A percentile compares a stretch with the other conserved stretches of the same genome.
Conservation (phyloP, 1,140 invertebrate genomes). For the Dryas iulia region DNA sequence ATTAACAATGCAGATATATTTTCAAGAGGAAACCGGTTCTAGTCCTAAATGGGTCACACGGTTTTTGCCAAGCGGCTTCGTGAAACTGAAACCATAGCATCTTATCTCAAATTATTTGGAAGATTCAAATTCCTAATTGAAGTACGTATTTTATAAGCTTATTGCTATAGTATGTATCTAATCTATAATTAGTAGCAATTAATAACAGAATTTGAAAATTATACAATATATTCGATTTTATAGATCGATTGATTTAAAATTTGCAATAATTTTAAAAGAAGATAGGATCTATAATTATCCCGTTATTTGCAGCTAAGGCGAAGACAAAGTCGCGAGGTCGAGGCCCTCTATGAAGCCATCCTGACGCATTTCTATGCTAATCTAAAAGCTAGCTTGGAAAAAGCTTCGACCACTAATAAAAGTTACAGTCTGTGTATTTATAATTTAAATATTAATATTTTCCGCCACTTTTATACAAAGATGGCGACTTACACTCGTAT, state of each 20-base stretch:
- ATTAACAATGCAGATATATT: constrained; percentile 70
- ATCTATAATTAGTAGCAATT: background rate
- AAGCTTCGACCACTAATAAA: constrained; percentile 70
- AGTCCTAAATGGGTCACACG: constrained; percentile 78
- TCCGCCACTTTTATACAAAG: constrained; percentile 41
- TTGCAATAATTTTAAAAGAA: background rate
- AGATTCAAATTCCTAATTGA: background rate
- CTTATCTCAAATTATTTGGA: background rate
- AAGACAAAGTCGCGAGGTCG: constrained; percentile 72
- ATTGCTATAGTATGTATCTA: too few relatives aligned
- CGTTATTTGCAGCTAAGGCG: constrained; percentile 67
- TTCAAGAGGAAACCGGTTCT: constrained; percentile 76
- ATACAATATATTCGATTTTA: background rate
- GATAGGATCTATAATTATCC: constrained; percentile 33
- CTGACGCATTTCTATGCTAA: constrained; percentile 75
- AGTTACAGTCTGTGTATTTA: constrained; percentile 63
- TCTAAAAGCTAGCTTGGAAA: constrained; percentile 63
- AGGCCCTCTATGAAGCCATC: constrained; percentile 61
- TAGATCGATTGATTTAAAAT: background rate
- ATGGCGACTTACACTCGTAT: constrained; percentile 47
- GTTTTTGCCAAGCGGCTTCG: constrained; percentile 58
- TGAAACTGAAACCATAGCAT: background rate
- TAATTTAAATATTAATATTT: constrained; percentile 51
- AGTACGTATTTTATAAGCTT: too few relatives aligned
- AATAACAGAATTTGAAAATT: background rate